phyloP scores from a whole-genome alignment of 2,797 vertebrate genomes.

The Darevskia mixta region DNA sequence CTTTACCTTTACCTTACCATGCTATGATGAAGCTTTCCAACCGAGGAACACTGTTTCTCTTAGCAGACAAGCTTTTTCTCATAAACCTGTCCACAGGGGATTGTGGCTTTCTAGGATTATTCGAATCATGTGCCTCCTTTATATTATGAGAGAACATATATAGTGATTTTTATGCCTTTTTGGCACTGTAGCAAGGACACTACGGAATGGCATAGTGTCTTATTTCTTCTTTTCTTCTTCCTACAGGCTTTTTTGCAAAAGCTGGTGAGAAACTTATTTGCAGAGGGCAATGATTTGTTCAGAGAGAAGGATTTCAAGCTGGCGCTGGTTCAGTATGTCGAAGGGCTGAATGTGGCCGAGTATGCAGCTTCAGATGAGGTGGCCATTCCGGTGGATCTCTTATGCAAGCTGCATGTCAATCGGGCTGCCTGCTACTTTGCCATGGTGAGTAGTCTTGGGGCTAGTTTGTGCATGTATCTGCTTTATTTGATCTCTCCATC shows the following conservation, averaged over 20 bases:
- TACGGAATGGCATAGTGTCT: neutral
- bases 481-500: neutral
- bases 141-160: neutral
- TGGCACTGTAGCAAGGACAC: neutral
- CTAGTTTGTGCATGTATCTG: neutral
- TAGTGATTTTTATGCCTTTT: neutral
- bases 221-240: conserved; percentile 22
- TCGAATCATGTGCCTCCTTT: neutral
- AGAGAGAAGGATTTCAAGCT: conserved; percentile 91
- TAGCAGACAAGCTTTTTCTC: neutral
- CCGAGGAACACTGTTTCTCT: neutral
- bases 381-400: conserved; percentile 88
- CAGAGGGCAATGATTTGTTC: conserved; percentile 94
- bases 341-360: conserved; percentile 93
- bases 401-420: conserved; percentile 95
- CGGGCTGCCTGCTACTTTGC: conserved; percentile 92
- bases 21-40: no score
- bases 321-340: conserved; percentile 90
- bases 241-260: conserved; percentile 92
- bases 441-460: conserved; percentile 82
- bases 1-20: no score
- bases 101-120: neutral
- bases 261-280: conserved; percentile 93
- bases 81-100: neutral
- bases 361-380: conserved; percentile 95